Evolutionary conservation across 2,888 invertebrate genomes (phyloP).

Genomic region (Xestia xanthographa): DNA sequence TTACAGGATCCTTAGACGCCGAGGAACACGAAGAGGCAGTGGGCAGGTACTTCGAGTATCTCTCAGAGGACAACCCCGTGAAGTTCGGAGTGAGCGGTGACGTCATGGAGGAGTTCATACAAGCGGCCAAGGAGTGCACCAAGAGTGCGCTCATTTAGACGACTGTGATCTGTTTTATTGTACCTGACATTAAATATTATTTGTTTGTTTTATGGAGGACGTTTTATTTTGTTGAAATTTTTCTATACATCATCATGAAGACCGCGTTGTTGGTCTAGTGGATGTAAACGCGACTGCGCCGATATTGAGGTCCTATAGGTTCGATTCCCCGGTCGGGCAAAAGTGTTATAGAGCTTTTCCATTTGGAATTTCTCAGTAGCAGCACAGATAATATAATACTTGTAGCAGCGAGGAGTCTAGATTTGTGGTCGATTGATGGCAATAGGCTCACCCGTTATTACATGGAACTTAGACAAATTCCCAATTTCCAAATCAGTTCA

Average conservation of each 20-base stretch:
- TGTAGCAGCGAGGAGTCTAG: too few relatives aligned
- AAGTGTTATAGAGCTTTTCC: too few relatives aligned
- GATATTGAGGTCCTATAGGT: too few relatives aligned
- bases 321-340: too few relatives aligned
- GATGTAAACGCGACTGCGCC: too few relatives aligned
- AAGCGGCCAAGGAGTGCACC: conserved; percentile 79
- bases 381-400: too few relatives aligned
- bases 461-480: too few relatives aligned
- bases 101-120: conserved; percentile 85
- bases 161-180: conserved; percentile 67
- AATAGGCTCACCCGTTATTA: too few relatives aligned
- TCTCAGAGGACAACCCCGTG: conserved; percentile 85
- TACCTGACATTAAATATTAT: conserved; percentile 71
- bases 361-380: too few relatives aligned
- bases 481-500: too few relatives aligned
- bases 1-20: conserved; percentile 83
- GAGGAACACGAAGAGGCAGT: conserved; percentile 85
- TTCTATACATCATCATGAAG: neutral
- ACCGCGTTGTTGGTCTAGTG: too few relatives aligned
- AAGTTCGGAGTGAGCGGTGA: conserved; percentile 84
- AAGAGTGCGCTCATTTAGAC: conserved; percentile 74
- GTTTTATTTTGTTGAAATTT: conserved; percentile 13
- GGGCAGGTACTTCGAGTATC: conserved; percentile 80
- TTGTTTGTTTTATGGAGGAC: conserved; percentile 45
- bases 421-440: too few relatives aligned